Evolutionary conservation across 2,797 vertebrate genomes (phyloP), one percentile per base, ranked within the genome.

Genomic region (Hephaestus fuliginosus): DNA sequence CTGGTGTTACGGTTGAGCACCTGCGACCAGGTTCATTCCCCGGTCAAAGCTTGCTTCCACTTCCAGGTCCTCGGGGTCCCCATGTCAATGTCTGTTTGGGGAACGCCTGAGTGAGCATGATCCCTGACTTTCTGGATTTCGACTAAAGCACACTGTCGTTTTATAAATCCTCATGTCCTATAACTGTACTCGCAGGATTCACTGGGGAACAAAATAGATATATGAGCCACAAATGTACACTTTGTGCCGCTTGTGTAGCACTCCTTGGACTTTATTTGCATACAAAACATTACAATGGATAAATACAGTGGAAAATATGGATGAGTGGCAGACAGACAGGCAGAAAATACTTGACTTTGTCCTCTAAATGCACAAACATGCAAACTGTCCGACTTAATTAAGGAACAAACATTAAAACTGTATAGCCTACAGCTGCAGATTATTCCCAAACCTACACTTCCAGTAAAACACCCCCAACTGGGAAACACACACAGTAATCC

Each of bases 21-120:
- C 56, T 88, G 78, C 9, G 0, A 82, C 73, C 28, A 14, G 64
- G 88, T 91, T 91, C 85, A 90, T n/a, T 74, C 52, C 57, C 46
- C 64, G 78, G 91, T 89, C 86, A 85, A 28, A 74, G 76, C 80
- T 30, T 3, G 51, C 62, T 63, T 77, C 76, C 62, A 8, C 74
- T 49, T 68, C 41, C 66, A 67, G 28, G 48, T 83, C 86, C 83
- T 84, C 20, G 0, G 71, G 65, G 85, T 83, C 65, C 62, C 55
- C 62, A 70, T 62, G 86, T 84, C 89, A 71, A 43, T 79, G 83
- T 76, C 66, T 80, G 43, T 83, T 85, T 33, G 66, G 46, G 74
- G 52, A 51, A 77, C 10, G 74, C 77, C 63, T 56, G 61, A 82
- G 3, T 65, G 76, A 87, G 76, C 75, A 15, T 58, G 49, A 84